Base-by-base conservation (phyloP, 2,797 vertebrate species). In the Pseudochirops corinnae region DNA sequence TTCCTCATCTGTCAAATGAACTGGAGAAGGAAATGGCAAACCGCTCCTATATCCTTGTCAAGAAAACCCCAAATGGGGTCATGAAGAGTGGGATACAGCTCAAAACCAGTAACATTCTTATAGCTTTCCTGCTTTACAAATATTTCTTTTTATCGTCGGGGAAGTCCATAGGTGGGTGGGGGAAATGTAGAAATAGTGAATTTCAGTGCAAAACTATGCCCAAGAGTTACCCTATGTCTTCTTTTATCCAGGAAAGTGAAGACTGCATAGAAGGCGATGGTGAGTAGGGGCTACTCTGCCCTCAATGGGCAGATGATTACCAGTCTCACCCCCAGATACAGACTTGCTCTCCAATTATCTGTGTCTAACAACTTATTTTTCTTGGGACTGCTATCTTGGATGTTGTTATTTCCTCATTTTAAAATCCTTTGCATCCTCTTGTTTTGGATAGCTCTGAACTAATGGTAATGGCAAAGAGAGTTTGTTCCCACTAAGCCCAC, bases 241-340 rank as follows among this genome's bases (percentile, higher is more conserved):
- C 29, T 95, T 97, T 90, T 82, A 55, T 98, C 92, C 98, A 99
- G 99, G 99, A 99, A 98, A 99, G 99, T 93, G 99, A 99, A 98
- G 99, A 99, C 96, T 99, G 99, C 26, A 99, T 99, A 0, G 99
- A 99, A 97, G 99, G 99, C 97, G 99, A 99, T 97, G 99, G 99
- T 99, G 97, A 99, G 99, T 98, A 91, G 16, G 56, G 0, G 55
- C 33, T 90, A 50, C 74, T 93, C 91, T 92, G n/a, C 12, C 90
- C 58, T 52, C 94, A 74, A 0, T 33, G 90, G 55, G 26, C 28
- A 14, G 58, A 56, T 55, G 29, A 55, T 31, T 16, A 91, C 29
- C 31, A 53, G 1, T 29, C 29, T 55, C 52, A 55, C 4, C 13
- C 52, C 53, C 55, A 29, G 29, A 31, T 18, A 7, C 90, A 92